Evolutionary conservation across 2,888 invertebrate species (phyloP), one percentile per base, ranked within the genome.

Genomic region (Parnassius orleans): DNA sequence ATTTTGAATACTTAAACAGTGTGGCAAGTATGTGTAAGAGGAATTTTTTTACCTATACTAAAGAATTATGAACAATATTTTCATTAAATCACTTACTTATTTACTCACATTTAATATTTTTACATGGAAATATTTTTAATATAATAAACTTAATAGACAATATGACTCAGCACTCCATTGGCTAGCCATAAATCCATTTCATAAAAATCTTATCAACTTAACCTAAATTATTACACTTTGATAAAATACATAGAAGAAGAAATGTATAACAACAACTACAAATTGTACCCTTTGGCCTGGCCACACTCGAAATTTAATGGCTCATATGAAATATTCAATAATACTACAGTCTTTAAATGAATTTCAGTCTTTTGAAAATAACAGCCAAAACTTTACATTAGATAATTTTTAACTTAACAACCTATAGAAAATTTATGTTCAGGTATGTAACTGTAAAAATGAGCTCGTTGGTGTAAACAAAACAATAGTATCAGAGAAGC

Each of bases 331-430:
- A 7, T 48, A 15, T 48, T 14, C 2, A 9, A 9, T 9, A 14
- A 48, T 48, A 14, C 14, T 44, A n/a, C 44, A 44, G 54, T 54
- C 54, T 43, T 54, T 44, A 43, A 54, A 43, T 44, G 44, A 54
- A 48, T 48, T 14, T 48, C 48, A 48, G 55, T 55, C 55, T 55
- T 55, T 55, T 44, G 15, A 55, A 55, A 55, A 19, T 15, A 55
- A 46, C 55, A 55, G 55, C 55, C 55, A 24, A 55, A 55, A 44
- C 33, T 33, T 48, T 11, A 48, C 1, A 48, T 48, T 9, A 14
- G n/a, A 47, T 47, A 14, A 7, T n/a, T n/a, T 47, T 47, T 0
- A n/a, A 47, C 47, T 47, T n/a, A 3, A 46, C 1, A 12, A 9
- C n/a, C 11, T 43, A 47, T n/a, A 47, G 47, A 47, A n/a, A 47